Percentiles rank a stretch among this genome's conserved stretches.
These are phyloP conservation scores for Caenorhabditis japonica DNA, from an alignment of 2,888 invertebrate genomes.

Conservation along the genomic window DNA sequence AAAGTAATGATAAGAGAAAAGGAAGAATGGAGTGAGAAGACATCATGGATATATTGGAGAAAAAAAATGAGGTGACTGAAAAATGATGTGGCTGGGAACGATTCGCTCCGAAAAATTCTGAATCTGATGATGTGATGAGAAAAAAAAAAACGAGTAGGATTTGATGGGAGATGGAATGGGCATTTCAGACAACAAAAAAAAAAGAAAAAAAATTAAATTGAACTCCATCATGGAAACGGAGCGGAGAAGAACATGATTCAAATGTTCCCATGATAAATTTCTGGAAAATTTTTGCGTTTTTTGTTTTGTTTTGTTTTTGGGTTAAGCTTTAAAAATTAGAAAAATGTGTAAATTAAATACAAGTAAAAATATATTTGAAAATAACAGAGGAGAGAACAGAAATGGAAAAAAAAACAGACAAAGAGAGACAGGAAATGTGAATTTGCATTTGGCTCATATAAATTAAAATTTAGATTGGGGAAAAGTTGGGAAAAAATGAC, in stretches of 20 bases:
- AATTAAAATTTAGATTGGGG: constrained; percentile 6
- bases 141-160: constrained; percentile 8
- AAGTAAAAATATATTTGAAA: not conserved
- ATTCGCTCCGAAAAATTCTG: not conserved
- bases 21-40: constrained; percentile 20
- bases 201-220: no score
- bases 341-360: not conserved
- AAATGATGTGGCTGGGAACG: constrained; percentile 3
- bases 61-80: not conserved
- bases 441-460: constrained; percentile 13
- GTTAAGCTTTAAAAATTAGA: constrained; percentile 13
- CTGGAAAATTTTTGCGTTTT: constrained; percentile 16
- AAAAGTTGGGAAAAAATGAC: not conserved
- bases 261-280: not conserved
- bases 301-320: constrained; percentile 19
- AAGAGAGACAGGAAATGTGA: constrained; percentile 13
- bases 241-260: constrained; percentile 2
- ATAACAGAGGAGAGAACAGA: not conserved
- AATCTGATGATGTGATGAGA: no score
- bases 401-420: constrained; percentile 10
- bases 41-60: constrained; percentile 7
- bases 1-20: no score
- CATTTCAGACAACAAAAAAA: no score
- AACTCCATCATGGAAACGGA: no score
- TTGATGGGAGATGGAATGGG: constrained; percentile 21